Evolutionary conservation across 92 coral and sea anemone genomes (phyloP), one percentile per base, ranked within the genome.

Genomic region (Phymanthus crucifer): DNA sequence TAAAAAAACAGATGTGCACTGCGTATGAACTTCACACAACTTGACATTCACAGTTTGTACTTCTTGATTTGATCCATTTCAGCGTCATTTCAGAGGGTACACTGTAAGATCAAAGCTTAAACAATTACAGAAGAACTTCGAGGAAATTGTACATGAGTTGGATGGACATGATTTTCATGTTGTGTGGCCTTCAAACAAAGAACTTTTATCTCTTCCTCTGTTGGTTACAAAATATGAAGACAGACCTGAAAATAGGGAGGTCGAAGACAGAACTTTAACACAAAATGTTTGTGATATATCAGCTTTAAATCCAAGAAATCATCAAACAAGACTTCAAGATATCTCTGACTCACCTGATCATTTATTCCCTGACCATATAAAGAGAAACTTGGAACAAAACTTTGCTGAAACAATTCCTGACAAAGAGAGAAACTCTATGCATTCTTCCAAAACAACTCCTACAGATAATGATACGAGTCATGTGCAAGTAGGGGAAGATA

Each of bases 51-150:
- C 14, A 10, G 48, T 43, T 43, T 43, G 48, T 10, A 43, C 48
- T 14, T 43, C 48, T 24, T 61, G 13, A 61, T 61, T 61, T 24
- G 1, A 24, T 6, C 32, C 34, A 4, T 24, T 24, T 29, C 78
- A 95, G 98, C 93, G 97, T 48, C 64, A 77, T 70, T 74, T 88
- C 26, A 92, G 98, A 69, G 95, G 98, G 19, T 80, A 71, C 73
- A 76, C 84, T 29, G 83, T 87, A 19, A 87, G 98, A 11, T 83
- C 80, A 54, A 84, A 90, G 47, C 82, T 95, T 24, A 78, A 75
- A 52, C 76, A 86, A 64, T 84, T 95, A 27, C 85, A 82, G 36
- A 77, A 75, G 38, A 90, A 93, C 34, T 95, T 90, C 83, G 89
- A 84, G 58, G 78, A 80, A 37, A 80, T 92, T 80, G 89, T 90